Evolutionary conservation across 2,113 vertebrate species (phyloP).

Genomic region (Notothenia coriiceps): DNA sequence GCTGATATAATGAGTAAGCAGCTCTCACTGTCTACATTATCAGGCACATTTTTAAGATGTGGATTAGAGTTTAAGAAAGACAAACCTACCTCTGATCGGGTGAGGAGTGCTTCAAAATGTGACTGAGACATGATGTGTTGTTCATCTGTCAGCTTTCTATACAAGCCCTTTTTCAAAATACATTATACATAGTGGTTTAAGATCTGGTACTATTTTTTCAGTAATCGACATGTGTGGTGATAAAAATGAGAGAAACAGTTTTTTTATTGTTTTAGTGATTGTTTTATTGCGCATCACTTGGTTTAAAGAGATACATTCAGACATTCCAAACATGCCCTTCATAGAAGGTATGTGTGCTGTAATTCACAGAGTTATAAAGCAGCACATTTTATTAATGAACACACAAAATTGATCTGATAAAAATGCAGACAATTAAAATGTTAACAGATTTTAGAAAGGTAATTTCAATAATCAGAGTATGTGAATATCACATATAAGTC

Average conservation of each 20-base stretch:
- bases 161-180: not conserved
- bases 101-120: not conserved
- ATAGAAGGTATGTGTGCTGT: constrained; percentile 63
- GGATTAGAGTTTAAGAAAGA: not conserved
- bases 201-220: not conserved
- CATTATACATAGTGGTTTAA: not conserved
- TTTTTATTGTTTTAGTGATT: constrained; percentile 71
- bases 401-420: constrained; percentile 38
- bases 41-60: not conserved
- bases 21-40: not conserved
- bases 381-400: constrained; percentile 53
- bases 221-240: not conserved
- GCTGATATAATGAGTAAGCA: not conserved
- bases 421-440: constrained; percentile 46
- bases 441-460: constrained; percentile 8
- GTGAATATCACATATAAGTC: constrained; percentile 45
- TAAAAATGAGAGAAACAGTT: not conserved
- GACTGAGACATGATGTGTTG: too few species aligned
- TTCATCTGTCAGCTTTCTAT: not conserved
- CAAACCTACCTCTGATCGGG: not conserved
- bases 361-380: constrained; percentile 67
- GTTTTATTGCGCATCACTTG: constrained; percentile 81
- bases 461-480: constrained; percentile 13
- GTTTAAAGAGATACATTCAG: constrained; percentile 79
- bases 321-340: constrained; percentile 59